phyloP scores from a whole-genome alignment of 2,888 invertebrate genomes.

The Hylaea fasciaria region DNA sequence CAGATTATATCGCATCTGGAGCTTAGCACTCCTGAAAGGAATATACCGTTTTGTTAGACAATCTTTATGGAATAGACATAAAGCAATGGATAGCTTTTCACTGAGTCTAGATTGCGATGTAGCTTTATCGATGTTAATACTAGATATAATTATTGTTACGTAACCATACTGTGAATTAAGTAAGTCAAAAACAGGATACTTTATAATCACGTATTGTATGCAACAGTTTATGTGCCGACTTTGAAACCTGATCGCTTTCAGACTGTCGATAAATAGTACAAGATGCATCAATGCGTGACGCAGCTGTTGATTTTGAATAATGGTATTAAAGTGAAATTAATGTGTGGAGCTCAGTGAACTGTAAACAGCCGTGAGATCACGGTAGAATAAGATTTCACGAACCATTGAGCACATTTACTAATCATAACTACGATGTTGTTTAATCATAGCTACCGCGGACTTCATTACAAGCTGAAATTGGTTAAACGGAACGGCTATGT shows the following conservation, averaged over 20 bases:
- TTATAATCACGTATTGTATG: too few species aligned
- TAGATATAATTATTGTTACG: too few species aligned
- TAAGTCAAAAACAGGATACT: too few species aligned
- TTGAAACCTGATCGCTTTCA: slow-evolving; percentile 59
- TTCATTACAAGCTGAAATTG: neutral
- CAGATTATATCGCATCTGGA: slow-evolving; percentile 70
- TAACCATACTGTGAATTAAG: too few species aligned
- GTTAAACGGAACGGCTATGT: neutral
- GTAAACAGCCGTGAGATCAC: slow-evolving; percentile 35
- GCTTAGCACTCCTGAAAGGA: slow-evolving; percentile 35
- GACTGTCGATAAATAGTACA: slow-evolving; percentile 30
- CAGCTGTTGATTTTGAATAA: slow-evolving; percentile 44
- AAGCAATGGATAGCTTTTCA: too few species aligned
- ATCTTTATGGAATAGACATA: neutral
- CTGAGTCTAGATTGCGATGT: too few species aligned
- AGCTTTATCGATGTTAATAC: too few species aligned
- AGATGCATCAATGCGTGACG: slow-evolving; percentile 31
- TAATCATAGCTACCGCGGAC: neutral
- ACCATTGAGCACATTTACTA: slow-evolving; percentile 34
- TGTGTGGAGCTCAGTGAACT: slow-evolving; percentile 34
- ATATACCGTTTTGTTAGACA: slow-evolving; percentile 12
- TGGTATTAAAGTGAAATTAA: slow-evolving; percentile 49
- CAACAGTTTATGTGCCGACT: too few species aligned
- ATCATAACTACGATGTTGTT: slow-evolving; percentile 15
- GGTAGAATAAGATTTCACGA: slow-evolving; percentile 42